phyloP scores from a whole-genome alignment of 2,113 vertebrate species.

The Galeopterus variegatus region DNA sequence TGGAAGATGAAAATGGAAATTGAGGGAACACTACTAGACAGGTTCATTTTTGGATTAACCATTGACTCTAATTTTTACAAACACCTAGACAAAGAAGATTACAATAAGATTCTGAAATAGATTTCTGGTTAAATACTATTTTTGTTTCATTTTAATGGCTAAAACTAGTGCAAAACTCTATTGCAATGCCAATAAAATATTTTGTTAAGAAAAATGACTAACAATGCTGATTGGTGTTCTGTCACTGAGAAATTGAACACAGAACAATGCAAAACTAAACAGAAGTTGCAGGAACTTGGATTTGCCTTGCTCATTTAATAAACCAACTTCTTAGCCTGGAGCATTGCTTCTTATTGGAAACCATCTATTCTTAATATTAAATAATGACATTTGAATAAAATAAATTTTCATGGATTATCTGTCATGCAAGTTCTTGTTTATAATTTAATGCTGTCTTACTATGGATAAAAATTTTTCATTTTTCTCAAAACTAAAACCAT shows the following conservation, averaged over 20 bases:
- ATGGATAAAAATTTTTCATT: background rate
- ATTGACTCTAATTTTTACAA: background rate
- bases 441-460: background rate
- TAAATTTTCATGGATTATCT: background rate
- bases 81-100: background rate
- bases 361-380: background rate
- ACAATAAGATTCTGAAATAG: background rate
- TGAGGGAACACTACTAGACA: background rate
- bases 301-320: background rate
- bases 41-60: background rate
- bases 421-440: background rate
- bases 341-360: background rate
- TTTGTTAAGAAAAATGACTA: background rate
- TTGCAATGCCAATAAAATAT: background rate
- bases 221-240: background rate
- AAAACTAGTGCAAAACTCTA: background rate
- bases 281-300: background rate
- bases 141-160: background rate
- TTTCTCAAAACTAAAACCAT: slow-evolving; percentile 34
- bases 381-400: background rate
- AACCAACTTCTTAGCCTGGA: background rate
- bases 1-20: background rate
- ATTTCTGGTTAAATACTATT: background rate
- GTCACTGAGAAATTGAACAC: background rate
- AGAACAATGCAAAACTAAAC: background rate